These are phyloP conservation scores for Hystrix brachyura DNA, from an alignment of 2,113 vertebrate genomes.

Conservation along the genomic window DNA sequence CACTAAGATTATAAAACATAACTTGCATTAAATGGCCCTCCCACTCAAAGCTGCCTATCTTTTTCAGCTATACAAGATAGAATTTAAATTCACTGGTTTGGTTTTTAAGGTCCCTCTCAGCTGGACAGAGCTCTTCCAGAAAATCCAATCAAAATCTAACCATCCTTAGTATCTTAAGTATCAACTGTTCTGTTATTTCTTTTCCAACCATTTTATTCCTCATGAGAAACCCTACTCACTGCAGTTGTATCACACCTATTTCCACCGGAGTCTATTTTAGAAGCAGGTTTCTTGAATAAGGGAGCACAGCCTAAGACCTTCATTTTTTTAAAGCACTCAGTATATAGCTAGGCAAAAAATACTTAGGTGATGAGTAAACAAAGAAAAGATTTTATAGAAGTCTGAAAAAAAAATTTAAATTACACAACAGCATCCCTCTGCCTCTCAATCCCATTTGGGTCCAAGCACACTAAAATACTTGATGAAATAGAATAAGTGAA, in stretches of 20 bases:
- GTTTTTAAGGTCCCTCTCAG: background rate
- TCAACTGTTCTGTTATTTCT: background rate
- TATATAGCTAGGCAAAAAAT: background rate
- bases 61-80: background rate
- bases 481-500: slow-evolving; percentile 27
- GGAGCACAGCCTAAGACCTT: background rate
- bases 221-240: background rate
- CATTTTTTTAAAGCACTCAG: slow-evolving; percentile 48
- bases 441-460: background rate
- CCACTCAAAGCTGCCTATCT: background rate
- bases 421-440: background rate
- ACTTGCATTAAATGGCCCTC: background rate
- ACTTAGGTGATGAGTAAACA: background rate
- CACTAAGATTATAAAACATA: slow-evolving; percentile 6
- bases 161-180: background rate
- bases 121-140: background rate
- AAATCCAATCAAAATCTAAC: background rate
- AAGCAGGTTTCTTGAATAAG: background rate
- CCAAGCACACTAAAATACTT: slow-evolving; percentile 1
- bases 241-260: background rate
- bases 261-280: background rate
- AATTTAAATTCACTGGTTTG: background rate
- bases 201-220: background rate
- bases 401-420: slow-evolving; percentile 48
- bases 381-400: background rate